Base-by-base conservation (phyloP, 2,797 vertebrate species). In the Selene dorsalis region DNA sequence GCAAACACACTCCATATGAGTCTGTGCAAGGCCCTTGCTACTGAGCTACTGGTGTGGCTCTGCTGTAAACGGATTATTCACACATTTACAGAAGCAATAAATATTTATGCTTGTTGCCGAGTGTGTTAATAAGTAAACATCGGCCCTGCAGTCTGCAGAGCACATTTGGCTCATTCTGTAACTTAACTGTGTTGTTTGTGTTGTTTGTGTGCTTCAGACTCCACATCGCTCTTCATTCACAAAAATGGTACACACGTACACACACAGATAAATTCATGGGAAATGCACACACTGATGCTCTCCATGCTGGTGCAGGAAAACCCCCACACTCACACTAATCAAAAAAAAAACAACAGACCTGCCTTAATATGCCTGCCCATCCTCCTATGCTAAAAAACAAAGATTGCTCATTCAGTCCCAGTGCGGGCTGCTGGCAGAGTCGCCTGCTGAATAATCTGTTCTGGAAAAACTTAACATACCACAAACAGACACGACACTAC, bases 401-500 rank as follows among this genome's bases (percentile, higher is more conserved):
- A 78, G 66, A 58, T 2, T n/a, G 60, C 16, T 55, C 69, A 50
- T 79, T 77, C 61, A 66, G 52, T 57, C 16, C 47, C 50, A 4
- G 35, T 59, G 32, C 39, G 63, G 41, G 26, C 62, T 43, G 69
- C 67, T 71, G 56, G 50, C 16, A 7, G 62, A 59, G 38, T 14
- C 3, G 38, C 57, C 75, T 72, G 75, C 84, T 81, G 79, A 83
- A 88, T 85, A 89, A 91, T 86, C 39, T 72, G 76, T 90, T 90
- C 86, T 88, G 14, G 83, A 87, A 84, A 85, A 80, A 81, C 58
- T 73, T 55, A 55, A 84, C 71, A 58, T 73, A 16, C 73, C 70
- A 55, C 79, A 35, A 74, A 84, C 69, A 65, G 80, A 84, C 84
- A 83, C 53, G 28, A 73, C 69, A 87, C 72, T 48, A 48, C 18